Conservation (phyloP, 2,797 vertebrate species). For the Pipistrellus kuhlii region DNA sequence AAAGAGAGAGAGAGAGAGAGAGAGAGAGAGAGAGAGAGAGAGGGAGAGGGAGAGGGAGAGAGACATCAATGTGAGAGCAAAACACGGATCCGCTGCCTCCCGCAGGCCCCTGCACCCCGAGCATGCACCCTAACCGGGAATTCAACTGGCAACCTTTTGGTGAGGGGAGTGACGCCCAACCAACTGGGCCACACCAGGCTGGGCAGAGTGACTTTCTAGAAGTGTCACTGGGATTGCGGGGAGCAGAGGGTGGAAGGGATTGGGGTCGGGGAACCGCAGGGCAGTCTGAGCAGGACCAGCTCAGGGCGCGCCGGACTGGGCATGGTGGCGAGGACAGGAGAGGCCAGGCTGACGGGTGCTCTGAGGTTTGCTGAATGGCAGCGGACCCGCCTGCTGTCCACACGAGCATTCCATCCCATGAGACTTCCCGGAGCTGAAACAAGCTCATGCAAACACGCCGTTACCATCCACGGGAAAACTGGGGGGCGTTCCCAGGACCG, state of each 20-base stretch:
- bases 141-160: not conserved
- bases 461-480: not conserved
- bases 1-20: not conserved
- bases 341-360: not conserved
- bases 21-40: no score
- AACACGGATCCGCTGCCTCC: not conserved
- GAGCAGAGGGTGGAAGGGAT: not conserved
- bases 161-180: not conserved
- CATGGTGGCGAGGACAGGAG: not conserved
- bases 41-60: not conserved
- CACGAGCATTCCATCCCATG: not conserved
- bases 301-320: fast-evolving
- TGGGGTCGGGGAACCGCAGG: not conserved
- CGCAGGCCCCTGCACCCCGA: not conserved
- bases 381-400: not conserved
- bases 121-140: not conserved
- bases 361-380: fast-evolving
- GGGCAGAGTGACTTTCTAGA: not conserved
- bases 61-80: not conserved
- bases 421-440: no score
- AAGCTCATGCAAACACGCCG: no score
- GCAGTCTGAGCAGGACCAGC: not conserved
- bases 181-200: not conserved
- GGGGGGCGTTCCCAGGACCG: not conserved
- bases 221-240: not conserved